These are phyloP conservation scores for Lithosia quadra DNA, from an alignment of 2,888 invertebrate genomes.

Conservation along the genomic window DNA sequence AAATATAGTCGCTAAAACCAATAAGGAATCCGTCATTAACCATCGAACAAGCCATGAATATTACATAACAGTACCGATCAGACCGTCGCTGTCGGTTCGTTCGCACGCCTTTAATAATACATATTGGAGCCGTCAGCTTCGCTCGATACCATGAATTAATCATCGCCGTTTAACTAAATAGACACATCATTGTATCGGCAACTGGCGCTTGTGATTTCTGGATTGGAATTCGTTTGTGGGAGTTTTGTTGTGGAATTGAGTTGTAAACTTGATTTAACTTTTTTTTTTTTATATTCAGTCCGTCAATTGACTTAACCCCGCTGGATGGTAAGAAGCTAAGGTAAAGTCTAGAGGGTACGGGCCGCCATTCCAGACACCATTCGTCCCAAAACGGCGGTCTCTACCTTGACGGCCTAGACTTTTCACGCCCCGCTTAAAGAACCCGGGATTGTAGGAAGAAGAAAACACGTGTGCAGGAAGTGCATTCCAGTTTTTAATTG, in stretches of 20 bases:
- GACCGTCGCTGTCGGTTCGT: constrained; percentile 36
- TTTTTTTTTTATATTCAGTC: no score
- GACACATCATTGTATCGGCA: constrained; percentile 42
- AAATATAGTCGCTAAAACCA: neutral
- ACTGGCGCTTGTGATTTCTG: constrained; percentile 39
- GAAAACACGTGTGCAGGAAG: no score
- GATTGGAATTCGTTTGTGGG: neutral
- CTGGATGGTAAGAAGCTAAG: no score
- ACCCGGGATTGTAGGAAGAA: no score
- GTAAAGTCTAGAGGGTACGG: no score
- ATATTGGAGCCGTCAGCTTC: constrained; percentile 39
- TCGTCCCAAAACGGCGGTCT: no score
- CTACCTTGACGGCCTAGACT: no score
- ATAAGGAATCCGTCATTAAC: constrained; percentile 33
- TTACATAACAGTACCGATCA: constrained; percentile 35
- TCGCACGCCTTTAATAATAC: constrained; percentile 52
- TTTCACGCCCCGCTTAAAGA: no score
- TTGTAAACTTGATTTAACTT: neutral
- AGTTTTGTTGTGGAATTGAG: neutral
- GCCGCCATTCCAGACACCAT: no score
- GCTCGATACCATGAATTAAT: constrained; percentile 43
- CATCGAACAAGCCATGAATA: constrained; percentile 42
- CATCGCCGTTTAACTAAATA: constrained; percentile 52
- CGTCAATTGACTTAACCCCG: no score
- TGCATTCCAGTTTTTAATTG: no score